These are phyloP conservation scores for Equus quagga DNA, from an alignment of 2,113 vertebrate genomes.

Conservation along the genomic window DNA sequence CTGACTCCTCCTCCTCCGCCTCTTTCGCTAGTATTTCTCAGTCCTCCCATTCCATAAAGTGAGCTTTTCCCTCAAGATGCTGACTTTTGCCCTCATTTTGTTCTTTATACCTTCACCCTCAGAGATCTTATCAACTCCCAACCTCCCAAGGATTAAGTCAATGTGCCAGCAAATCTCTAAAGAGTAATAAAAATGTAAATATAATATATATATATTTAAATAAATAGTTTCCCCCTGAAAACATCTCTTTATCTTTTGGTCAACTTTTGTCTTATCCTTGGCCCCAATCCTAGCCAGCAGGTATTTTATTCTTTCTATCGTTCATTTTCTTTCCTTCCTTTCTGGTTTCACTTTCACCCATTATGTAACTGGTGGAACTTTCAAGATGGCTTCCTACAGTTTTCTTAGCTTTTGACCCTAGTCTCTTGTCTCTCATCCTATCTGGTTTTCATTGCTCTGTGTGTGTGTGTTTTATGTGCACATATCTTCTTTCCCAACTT, in stretches of 20 bases:
- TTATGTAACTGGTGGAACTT: not conserved
- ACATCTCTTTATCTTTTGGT: not conserved
- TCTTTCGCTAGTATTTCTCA: not conserved
- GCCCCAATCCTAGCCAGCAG: not conserved
- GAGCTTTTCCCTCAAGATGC: not conserved
- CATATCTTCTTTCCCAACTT: not conserved
- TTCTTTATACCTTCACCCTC: not conserved
- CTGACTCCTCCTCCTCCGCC: no score
- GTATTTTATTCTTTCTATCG: not conserved
- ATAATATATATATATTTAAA: not conserved
- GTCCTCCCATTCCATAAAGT: not conserved
- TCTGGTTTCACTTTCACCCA: not conserved
- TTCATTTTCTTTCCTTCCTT: not conserved
- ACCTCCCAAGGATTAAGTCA: not conserved
- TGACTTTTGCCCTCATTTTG: not conserved
- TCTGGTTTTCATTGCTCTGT: not conserved
- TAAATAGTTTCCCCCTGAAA: not conserved
- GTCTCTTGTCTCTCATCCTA: not conserved
- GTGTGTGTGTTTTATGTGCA: not conserved
- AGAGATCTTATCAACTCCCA: not conserved
- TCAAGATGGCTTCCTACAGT: not conserved
- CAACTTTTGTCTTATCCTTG: not conserved
- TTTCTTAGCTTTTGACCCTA: not conserved
- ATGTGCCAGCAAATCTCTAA: not conserved
- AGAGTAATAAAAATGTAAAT: not conserved